Evolutionary conservation across 2,797 vertebrate genomes (phyloP).

Genomic region (Glyptemys insculpta): DNA sequence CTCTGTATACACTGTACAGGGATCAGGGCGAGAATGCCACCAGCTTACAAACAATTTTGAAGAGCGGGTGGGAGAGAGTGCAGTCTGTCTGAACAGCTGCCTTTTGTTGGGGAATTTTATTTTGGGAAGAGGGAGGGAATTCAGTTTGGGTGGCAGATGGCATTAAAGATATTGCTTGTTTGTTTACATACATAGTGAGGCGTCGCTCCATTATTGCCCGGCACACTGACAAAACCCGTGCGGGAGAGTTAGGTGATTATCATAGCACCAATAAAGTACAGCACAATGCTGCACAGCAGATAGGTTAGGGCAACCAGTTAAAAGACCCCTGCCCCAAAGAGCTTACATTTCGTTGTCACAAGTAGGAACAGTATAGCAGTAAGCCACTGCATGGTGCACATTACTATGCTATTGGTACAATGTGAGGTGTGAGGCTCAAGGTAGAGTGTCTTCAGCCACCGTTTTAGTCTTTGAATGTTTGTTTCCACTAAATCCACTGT

Average conservation of each 20-base stretch:
- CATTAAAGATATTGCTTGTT: constrained; percentile 72
- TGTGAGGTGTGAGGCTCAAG: neutral
- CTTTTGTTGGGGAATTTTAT: constrained; percentile 62
- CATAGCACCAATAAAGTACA: neutral
- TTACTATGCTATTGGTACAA: neutral
- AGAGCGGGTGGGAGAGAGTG: neutral
- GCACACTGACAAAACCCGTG: constrained; percentile 67
- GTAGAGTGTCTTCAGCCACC: neutral
- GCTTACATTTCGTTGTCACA: neutral
- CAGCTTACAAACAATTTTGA: neutral
- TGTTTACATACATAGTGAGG: constrained; percentile 74
- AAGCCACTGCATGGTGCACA: neutral
- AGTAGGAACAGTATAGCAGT: neutral
- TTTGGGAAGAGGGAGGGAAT: constrained; percentile 70
- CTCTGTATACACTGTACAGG: rapidly evolving
- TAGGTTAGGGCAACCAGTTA: constrained; percentile 59
- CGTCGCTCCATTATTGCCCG: constrained; percentile 74
- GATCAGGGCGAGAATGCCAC: neutral
- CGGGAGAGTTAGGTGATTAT: constrained; percentile 56
- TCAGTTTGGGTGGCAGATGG: constrained; percentile 71
- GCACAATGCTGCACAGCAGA: neutral
- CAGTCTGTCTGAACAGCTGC: constrained; percentile 46
- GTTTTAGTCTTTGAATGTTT: neutral
- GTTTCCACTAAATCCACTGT: neutral
- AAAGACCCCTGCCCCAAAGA: constrained; percentile 29